phyloP scores from a whole-genome alignment of 2,797 vertebrate genomes.

The Catamblyrhynchus diadema region DNA sequence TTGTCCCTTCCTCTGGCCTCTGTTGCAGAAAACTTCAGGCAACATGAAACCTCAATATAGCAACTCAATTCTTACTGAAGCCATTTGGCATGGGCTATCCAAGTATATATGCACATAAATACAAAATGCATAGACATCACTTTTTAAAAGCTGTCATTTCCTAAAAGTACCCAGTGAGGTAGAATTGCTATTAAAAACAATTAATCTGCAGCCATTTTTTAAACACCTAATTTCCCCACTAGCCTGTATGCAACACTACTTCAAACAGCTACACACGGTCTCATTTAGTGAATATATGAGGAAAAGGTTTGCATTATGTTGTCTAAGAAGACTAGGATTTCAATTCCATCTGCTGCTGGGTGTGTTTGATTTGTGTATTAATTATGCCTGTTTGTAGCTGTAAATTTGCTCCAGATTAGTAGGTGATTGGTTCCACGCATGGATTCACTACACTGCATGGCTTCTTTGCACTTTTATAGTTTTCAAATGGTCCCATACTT shows the following conservation, averaged over 20 bases:
- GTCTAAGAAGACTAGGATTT: constrained; percentile 31
- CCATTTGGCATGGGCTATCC: neutral
- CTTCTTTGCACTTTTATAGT: neutral
- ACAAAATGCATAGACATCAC: neutral
- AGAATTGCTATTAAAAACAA: neutral
- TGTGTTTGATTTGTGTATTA: constrained; percentile 63
- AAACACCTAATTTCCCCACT: constrained; percentile 10
- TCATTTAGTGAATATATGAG: constrained; percentile 45
- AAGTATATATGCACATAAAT: neutral
- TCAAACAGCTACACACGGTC: constrained; percentile 54
- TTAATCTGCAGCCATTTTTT: constrained; percentile 18
- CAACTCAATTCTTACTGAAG: neutral
- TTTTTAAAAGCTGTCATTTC: neutral
- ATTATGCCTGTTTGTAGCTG: constrained; percentile 60
- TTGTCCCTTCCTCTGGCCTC: neutral
- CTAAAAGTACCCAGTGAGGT: neutral
- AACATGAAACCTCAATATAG: neutral
- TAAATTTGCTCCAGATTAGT: constrained; percentile 62
- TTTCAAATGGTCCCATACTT: constrained; percentile 7
- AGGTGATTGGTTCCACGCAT: neutral
- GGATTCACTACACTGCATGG: neutral
- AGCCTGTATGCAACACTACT: constrained; percentile 20
- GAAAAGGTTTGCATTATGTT: constrained; percentile 33
- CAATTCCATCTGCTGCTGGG: constrained; percentile 30
- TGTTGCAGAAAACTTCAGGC: neutral